A percentile compares a stretch with the other conserved stretches of the same genome.
Conservation (phyloP, 2,888 invertebrate genomes). For the Poecilus cupreus region DNA sequence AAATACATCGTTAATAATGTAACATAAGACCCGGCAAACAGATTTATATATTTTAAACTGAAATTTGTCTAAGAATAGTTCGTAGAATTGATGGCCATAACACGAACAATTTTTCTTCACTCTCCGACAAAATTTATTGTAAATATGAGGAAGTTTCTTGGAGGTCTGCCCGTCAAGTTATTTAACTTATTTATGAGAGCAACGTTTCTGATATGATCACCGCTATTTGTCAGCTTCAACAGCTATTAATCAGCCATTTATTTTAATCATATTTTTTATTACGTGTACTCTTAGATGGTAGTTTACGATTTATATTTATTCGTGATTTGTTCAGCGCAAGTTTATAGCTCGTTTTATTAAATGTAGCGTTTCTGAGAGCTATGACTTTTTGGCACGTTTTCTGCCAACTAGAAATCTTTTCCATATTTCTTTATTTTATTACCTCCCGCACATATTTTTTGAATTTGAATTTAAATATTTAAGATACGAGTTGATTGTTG, state of each 20-base stretch:
- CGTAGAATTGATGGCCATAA: slow-evolving; percentile 18
- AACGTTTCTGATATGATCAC: slow-evolving; percentile 8
- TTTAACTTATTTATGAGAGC: not conserved
- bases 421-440: too few relatives aligned
- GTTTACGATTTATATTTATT: not conserved
- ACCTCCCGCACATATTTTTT: too few relatives aligned
- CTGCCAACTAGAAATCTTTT: too few relatives aligned
- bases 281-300: not conserved
- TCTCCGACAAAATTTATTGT: slow-evolving; percentile 11
- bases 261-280: slow-evolving; percentile 30
- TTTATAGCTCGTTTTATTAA: not conserved
- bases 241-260: slow-evolving; percentile 10
- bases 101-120: slow-evolving; percentile 16
- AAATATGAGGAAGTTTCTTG: slow-evolving; percentile 8
- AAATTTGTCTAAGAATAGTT: slow-evolving; percentile 7
- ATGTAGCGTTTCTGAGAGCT: not conserved
- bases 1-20: not conserved
- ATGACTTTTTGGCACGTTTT: not conserved
- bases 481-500: too few relatives aligned
- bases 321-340: not conserved
- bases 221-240: slow-evolving; percentile 7
- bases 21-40: not conserved
- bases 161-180: slow-evolving; percentile 11
- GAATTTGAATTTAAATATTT: too few relatives aligned
- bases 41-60: not conserved